Evolutionary conservation across 2,113 vertebrate species (phyloP), one percentile per base, ranked within the genome.

Genomic region (Chamaetylas fuelleborni): DNA sequence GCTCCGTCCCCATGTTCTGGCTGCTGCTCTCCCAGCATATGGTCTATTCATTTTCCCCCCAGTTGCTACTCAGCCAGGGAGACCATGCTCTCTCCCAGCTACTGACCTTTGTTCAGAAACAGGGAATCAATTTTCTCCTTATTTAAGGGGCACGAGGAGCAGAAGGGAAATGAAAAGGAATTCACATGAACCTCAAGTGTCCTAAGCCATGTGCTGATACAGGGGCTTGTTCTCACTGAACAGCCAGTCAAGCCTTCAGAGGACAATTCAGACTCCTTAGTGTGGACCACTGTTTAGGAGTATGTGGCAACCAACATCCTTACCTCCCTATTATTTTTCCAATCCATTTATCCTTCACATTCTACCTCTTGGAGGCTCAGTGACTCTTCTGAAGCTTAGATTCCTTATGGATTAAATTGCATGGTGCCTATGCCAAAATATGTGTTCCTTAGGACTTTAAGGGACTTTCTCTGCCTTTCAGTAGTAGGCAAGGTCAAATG

Each of bases 61-160:
- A 95, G 92, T 71, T 96, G 93, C 86, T 96, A 83, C 56, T 57
- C 85, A 93, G 64, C n/a, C 67, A 81, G 88, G 60, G 64, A 92
- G 47, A 88, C 40, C n/a, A 69, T 26, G 54, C 50, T 86, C 34
- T 67, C 84, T 79, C 71, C 58, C 61, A 76, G 74, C 54, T 90
- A 64, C 56, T 77, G 60, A 80, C 47, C 71, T 92, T 82, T 88
- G 38, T 71, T 93, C 54, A 90, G 85, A 91, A 95, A 62, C 2
- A 24, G 31, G 42, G 47, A 91, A 94, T 77, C 38, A 47, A 81
- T 93, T 95, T 92, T 88, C 78, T 66, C 33, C 54, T 66, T 72
- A 61, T 90, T 86, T 66, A 73, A 86, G 45, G 47, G 66, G 33
- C 45, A 53, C 0, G 0, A 82, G 45, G 51, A 54, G 45, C 45